Percentiles rank a stretch among this genome's conserved stretches.
These are phyloP conservation scores for Pholis gunnellus DNA, from an alignment of 2,113 vertebrate species.

Conservation along the genomic window DNA sequence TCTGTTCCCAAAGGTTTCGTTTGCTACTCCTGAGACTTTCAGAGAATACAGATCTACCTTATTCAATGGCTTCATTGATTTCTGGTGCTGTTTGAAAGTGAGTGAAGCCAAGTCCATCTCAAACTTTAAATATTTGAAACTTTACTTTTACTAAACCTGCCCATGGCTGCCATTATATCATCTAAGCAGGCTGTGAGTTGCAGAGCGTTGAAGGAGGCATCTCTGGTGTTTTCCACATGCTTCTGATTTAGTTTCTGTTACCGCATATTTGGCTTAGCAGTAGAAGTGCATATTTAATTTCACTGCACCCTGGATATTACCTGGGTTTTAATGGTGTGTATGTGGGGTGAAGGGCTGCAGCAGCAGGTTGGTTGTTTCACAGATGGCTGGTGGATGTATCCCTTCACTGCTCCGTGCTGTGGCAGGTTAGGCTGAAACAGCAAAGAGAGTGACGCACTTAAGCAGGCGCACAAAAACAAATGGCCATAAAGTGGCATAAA, in stretches of 20 bases:
- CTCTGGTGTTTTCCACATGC: background rate
- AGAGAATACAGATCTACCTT: background rate
- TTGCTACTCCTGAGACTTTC: background rate
- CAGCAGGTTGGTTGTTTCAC: background rate
- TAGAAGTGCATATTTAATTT: conserved; percentile 18
- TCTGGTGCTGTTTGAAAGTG: background rate
- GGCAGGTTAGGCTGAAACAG: background rate
- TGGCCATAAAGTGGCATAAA: background rate
- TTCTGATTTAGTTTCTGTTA: conserved; percentile 20
- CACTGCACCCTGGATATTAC: conserved; percentile 4
- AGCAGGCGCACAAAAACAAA: background rate
- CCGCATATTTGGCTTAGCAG: background rate
- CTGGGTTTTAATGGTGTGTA: background rate
- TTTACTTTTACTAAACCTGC: background rate
- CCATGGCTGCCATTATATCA: background rate
- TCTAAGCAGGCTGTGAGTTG: background rate
- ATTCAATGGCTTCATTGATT: background rate
- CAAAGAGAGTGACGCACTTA: background rate
- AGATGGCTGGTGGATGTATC: conserved; percentile 5
- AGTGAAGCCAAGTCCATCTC: background rate
- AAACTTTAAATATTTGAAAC: background rate
- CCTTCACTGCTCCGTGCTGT: background rate
- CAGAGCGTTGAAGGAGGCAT: conserved; percentile 5
- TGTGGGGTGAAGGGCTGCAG: background rate
- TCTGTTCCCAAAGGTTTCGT: background rate